phyloP scores from a whole-genome alignment of 1,140 invertebrate genomes.

The Drosophila lini region DNA sequence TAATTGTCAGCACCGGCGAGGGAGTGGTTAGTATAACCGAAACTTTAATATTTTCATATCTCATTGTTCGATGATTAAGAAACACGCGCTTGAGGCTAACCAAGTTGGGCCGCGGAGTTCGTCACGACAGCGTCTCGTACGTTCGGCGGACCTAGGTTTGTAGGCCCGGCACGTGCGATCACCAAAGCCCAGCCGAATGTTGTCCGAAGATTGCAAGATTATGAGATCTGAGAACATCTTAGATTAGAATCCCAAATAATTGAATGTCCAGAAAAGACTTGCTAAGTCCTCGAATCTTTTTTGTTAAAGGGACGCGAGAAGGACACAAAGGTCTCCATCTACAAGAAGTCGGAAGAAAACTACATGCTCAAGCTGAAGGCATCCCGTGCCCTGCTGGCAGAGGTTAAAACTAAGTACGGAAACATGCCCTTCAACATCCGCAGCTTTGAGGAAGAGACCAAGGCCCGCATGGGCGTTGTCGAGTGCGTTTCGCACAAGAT shows the following conservation, averaged over 20 bases:
- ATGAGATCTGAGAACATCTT: slow-evolving; percentile 82
- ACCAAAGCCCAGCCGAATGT: slow-evolving; percentile 15
- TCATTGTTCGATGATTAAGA: slow-evolving; percentile 78
- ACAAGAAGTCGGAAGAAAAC: slow-evolving; percentile 98
- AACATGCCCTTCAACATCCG: slow-evolving; percentile 96
- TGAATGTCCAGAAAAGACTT: background rate
- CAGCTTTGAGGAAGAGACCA: slow-evolving; percentile 98
- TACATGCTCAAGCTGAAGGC: slow-evolving; percentile 99
- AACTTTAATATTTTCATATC: background rate
- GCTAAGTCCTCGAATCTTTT: slow-evolving; percentile 16
- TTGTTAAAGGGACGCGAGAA: slow-evolving; percentile 91
- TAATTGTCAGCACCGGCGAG: slow-evolving; percentile 97
- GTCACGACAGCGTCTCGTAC: slow-evolving; percentile 32
- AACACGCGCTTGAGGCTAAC: slow-evolving; percentile 72
- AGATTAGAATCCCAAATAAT: too few relatives aligned
- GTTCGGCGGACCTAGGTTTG: slow-evolving; percentile 26
- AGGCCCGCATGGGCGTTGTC: slow-evolving; percentile 98
- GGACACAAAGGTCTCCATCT: slow-evolving; percentile 97
- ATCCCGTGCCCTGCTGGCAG: slow-evolving; percentile 97
- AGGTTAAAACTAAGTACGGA: slow-evolving; percentile 96
- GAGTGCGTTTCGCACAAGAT: slow-evolving; percentile 99
- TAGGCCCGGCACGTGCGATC: slow-evolving; percentile 41
- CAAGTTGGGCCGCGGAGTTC: slow-evolving; percentile 20
- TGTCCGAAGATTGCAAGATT: slow-evolving; percentile 78
- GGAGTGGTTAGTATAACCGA: slow-evolving; percentile 87